Percentiles rank a stretch among this genome's conserved stretches.
Evolutionary conservation across 2,113 vertebrate genomes (phyloP).

Genomic region (Peromyscus californicus): DNA sequence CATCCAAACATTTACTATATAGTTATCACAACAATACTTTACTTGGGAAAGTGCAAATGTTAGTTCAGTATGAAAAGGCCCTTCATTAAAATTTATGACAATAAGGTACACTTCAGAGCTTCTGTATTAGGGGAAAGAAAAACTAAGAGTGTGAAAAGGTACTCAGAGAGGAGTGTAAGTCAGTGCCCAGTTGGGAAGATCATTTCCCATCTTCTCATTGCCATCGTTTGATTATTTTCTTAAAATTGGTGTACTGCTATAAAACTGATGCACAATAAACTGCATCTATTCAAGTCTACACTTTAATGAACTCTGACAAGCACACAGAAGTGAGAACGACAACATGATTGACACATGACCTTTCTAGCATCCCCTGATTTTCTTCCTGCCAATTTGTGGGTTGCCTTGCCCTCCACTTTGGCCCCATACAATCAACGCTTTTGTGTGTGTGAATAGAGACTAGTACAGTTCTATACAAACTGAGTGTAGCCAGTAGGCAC

Average conservation of each 20-base stretch:
- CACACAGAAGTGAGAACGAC: neutral
- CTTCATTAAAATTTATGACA: conserved; percentile 21
- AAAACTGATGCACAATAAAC: neutral
- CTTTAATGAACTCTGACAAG: neutral
- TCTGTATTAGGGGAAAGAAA: neutral
- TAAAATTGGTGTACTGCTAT: neutral
- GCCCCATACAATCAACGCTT: neutral
- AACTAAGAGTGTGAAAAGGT: neutral
- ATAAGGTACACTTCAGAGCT: neutral
- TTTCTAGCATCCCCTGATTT: neutral
- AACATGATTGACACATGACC: neutral
- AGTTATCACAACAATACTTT: neutral
- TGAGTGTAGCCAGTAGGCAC: neutral
- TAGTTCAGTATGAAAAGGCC: neutral
- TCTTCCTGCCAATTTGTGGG: neutral
- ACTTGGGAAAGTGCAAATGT: conserved; percentile 19
- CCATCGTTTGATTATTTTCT: neutral
- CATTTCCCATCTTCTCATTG: neutral
- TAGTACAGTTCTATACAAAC: neutral
- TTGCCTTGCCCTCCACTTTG: neutral
- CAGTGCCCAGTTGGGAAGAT: neutral
- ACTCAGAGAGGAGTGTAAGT: neutral
- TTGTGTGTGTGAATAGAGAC: neutral
- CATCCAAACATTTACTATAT: neutral
- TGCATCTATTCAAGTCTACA: neutral